These are phyloP conservation scores for Microhierax caerulescens DNA, from an alignment of 2,797 vertebrate genomes.

Conservation along the genomic window DNA sequence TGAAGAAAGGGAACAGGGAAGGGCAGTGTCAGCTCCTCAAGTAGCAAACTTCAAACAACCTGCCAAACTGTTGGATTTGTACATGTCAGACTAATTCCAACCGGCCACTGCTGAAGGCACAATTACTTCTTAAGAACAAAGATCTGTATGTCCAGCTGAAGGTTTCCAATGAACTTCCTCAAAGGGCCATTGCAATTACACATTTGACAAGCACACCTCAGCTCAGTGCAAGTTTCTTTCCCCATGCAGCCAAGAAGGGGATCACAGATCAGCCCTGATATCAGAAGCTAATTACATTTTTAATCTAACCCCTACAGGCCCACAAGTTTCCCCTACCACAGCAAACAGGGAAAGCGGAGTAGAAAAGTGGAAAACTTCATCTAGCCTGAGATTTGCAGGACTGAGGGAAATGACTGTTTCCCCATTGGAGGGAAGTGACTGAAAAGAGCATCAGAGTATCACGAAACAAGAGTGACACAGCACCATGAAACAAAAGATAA, in stretches of 20 bases:
- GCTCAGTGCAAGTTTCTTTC: not conserved
- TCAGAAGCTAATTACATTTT: not conserved
- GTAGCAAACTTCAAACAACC: not conserved
- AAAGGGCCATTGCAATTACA: not conserved
- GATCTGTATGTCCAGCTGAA: not conserved
- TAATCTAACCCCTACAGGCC: not conserved
- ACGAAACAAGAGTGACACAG: not conserved
- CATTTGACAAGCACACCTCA: rapidly evolving
- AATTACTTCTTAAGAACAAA: not conserved
- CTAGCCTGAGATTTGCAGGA: not conserved
- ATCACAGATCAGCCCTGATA: not conserved
- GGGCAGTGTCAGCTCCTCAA: not conserved
- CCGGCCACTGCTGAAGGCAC: not conserved
- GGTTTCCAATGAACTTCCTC: not conserved
- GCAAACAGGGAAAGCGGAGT: not conserved
- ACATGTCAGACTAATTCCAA: not conserved
- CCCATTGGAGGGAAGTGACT: not conserved
- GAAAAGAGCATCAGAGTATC: not conserved
- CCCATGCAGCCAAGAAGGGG: not conserved
- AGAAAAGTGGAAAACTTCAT: not conserved
- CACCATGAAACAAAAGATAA: not conserved
- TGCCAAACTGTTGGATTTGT: not conserved
- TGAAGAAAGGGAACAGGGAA: not conserved
- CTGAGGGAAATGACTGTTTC: not conserved
- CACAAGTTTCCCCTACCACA: not conserved